Percentiles rank a stretch among this genome's conserved stretches.
phyloP scores from a whole-genome alignment of 2,797 vertebrate genomes.

The Apogon talboti region DNA sequence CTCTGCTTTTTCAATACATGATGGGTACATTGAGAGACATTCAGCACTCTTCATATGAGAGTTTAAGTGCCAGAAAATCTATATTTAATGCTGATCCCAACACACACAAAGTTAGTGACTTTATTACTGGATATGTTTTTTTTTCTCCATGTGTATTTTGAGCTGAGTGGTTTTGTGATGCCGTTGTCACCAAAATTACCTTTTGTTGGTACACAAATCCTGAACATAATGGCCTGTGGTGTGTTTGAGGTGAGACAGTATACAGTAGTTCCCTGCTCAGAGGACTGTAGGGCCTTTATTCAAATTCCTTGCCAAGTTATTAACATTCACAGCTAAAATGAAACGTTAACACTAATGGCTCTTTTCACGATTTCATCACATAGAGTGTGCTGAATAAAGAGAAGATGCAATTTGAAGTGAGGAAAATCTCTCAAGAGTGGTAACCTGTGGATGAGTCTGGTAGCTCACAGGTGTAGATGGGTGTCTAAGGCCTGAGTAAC shows the following conservation, averaged over 20 bases:
- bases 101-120: background rate
- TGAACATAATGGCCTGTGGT: constrained; percentile 2
- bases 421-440: background rate
- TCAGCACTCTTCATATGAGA: background rate
- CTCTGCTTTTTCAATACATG: constrained; percentile 7
- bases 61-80: background rate
- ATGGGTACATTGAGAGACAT: constrained; percentile 2
- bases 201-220: constrained; percentile 19
- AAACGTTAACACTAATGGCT: constrained; percentile 12
- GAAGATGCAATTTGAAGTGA: constrained; percentile 11
- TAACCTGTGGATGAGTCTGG: constrained; percentile 9
- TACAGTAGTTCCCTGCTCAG: background rate
- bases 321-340: constrained; percentile 15
- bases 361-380: constrained; percentile 6
- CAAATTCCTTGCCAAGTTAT: background rate
- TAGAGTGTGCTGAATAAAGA: background rate
- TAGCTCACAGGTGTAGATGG: constrained; percentile 7
- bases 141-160: background rate
- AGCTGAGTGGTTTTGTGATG: background rate
- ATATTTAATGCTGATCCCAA: no score
- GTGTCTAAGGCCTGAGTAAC: constrained; percentile 14
- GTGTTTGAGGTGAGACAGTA: constrained; percentile 6
- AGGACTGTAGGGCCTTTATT: constrained; percentile 1
- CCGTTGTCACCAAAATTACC: constrained; percentile 2
- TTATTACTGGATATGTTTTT: background rate